These are phyloP conservation scores for Drosophila trichaetosa DNA, from an alignment of 2,888 invertebrate genomes.

Conservation along the genomic window DNA sequence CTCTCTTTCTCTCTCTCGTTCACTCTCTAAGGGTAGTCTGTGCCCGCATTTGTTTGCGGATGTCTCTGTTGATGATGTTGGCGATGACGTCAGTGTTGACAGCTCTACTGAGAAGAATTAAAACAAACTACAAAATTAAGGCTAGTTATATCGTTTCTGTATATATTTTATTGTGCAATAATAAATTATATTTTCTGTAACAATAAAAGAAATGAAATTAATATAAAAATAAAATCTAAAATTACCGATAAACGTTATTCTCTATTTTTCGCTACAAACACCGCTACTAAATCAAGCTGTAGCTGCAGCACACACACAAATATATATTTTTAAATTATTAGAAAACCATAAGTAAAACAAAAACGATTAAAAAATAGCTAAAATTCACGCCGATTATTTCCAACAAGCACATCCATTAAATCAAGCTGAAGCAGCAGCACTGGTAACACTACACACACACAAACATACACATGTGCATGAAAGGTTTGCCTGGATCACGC, in stretches of 20 bases:
- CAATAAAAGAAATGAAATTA: background rate
- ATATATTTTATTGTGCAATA: background rate
- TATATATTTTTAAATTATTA: too few species aligned
- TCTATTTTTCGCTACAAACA: too few species aligned
- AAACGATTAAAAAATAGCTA: background rate
- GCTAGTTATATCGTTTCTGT: background rate
- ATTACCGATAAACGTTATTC: background rate
- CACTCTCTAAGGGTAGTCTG: constrained; percentile 6
- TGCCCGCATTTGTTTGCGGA: constrained; percentile 1
- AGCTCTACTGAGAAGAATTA: background rate
- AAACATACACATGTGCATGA: constrained; percentile 5
- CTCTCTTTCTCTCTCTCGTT: background rate
- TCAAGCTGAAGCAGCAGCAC: constrained; percentile 4
- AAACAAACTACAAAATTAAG: background rate
- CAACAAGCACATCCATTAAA: background rate
- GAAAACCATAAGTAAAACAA: background rate
- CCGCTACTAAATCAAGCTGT: too few species aligned
- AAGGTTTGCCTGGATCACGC: constrained; percentile 55
- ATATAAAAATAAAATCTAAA: background rate
- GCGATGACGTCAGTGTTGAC: constrained; percentile 37
- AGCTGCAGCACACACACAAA: too few species aligned
- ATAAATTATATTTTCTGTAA: background rate
- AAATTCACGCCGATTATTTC: background rate
- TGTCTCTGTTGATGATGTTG: constrained; percentile 20
- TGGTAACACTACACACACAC: constrained; percentile 7